These are phyloP conservation scores for Cataglyphis altisquamis DNA, from an alignment of 2,888 invertebrate genomes.

Conservation along the genomic window DNA sequence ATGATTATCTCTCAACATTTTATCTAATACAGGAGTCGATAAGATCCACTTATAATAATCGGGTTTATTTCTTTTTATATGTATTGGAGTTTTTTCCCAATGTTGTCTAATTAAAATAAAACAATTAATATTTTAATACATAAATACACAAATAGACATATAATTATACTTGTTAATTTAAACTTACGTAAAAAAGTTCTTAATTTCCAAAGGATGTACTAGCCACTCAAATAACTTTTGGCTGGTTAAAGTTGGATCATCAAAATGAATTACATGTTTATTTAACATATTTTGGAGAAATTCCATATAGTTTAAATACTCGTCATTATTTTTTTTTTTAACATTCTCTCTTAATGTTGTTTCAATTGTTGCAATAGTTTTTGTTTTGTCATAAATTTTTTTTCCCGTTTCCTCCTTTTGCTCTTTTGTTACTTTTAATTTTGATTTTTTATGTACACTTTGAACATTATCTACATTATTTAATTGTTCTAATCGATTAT, in stretches of 20 bases:
- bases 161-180: not conserved
- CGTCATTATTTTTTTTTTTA: not conserved
- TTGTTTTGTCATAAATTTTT: not conserved
- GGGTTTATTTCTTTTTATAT: slow-evolving; percentile 89
- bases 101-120: slow-evolving; percentile 85
- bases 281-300: not conserved
- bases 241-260: not conserved
- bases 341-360: not conserved
- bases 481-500: not conserved
- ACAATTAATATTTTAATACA: slow-evolving; percentile 10
- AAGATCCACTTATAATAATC: slow-evolving; percentile 92
- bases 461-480: not conserved
- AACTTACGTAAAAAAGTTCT: slow-evolving; percentile 62
- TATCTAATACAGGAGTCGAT: slow-evolving; percentile 92
- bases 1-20: slow-evolving; percentile 91
- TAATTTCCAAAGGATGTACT: slow-evolving; percentile 56
- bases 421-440: not conserved
- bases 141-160: not conserved
- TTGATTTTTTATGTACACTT: not conserved
- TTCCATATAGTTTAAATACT: not conserved
- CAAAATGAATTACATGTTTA: not conserved
- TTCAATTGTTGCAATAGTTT: not conserved
- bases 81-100: slow-evolving; percentile 94
- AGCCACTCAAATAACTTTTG: slow-evolving; percentile 54
- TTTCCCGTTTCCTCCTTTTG: not conserved